These are phyloP conservation scores for Macrotus californicus DNA, from an alignment of 2,113 vertebrate species.

Conservation along the genomic window DNA sequence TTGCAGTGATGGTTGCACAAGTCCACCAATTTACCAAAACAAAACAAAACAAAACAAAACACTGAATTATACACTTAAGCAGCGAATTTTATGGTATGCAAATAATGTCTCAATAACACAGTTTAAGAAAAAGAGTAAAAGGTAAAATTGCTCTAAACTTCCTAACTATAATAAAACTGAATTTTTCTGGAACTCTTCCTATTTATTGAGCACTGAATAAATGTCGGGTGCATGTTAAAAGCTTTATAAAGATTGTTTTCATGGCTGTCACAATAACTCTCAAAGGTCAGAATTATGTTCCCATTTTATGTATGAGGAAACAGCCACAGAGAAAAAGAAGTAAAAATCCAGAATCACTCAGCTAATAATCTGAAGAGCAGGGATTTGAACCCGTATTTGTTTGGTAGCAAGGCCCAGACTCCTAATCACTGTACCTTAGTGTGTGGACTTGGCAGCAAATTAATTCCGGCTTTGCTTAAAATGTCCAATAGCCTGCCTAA, in stretches of 20 bases:
- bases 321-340: constrained; percentile 17
- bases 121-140: neutral
- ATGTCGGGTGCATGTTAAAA: neutral
- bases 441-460: neutral
- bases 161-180: neutral
- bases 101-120: neutral
- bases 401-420: neutral
- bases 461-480: neutral
- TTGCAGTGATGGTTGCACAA: neutral
- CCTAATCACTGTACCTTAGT: neutral
- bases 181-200: neutral
- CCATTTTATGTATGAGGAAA: neutral
- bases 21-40: neutral
- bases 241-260: constrained; percentile 10
- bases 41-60: neutral
- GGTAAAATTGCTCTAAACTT: neutral
- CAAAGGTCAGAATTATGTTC: neutral
- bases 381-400: neutral
- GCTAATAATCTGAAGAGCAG: neutral
- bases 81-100: neutral
- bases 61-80: neutral
- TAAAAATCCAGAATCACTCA: neutral
- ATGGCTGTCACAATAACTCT: neutral
- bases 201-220: neutral
- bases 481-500: neutral